A percentile compares a stretch with the other conserved stretches of the same genome.
Conservation (phyloP, 35 echinoderm and acorn worm species). For the Ophiothrix spiculata region DNA sequence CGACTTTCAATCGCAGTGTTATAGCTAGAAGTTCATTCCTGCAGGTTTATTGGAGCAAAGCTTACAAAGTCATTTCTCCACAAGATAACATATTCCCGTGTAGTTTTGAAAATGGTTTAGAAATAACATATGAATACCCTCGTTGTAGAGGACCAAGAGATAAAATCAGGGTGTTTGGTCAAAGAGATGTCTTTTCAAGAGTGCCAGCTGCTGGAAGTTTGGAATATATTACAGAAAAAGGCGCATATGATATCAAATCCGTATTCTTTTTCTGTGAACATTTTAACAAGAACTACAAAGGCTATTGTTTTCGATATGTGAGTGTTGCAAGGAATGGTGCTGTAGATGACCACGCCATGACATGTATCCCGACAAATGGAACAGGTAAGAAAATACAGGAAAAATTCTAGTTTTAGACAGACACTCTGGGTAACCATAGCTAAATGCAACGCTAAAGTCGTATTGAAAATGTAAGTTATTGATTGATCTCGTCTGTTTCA, state of each 20-base stretch:
- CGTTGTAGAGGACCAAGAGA: conserved; percentile 22
- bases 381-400: too few species aligned
- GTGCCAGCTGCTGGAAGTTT: not conserved
- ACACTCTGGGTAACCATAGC: too few species aligned
- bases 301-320: conserved; percentile 47
- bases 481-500: too few species aligned
- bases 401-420: too few species aligned
- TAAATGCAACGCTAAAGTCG: too few species aligned
- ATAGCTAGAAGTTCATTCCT: conserved; percentile 8
- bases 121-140: conserved; percentile 17
- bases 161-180: conserved; percentile 30
- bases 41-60: conserved; percentile 5
- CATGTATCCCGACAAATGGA: conserved; percentile 33
- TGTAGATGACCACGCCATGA: conserved; percentile 38
- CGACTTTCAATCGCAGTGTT: conserved; percentile 24
- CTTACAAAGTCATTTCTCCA: conserved; percentile 37
- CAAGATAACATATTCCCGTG: conserved; percentile 27
- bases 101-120: not conserved
- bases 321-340: conserved; percentile 45
- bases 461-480: too few species aligned
- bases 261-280: conserved; percentile 41
- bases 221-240: conserved; percentile 32
- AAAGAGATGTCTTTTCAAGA: conserved; percentile 14
- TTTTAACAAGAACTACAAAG: conserved; percentile 16
- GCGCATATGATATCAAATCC: not conserved